Base-by-base conservation (phyloP, 1,140 invertebrate genomes). In the Ips typographus region DNA sequence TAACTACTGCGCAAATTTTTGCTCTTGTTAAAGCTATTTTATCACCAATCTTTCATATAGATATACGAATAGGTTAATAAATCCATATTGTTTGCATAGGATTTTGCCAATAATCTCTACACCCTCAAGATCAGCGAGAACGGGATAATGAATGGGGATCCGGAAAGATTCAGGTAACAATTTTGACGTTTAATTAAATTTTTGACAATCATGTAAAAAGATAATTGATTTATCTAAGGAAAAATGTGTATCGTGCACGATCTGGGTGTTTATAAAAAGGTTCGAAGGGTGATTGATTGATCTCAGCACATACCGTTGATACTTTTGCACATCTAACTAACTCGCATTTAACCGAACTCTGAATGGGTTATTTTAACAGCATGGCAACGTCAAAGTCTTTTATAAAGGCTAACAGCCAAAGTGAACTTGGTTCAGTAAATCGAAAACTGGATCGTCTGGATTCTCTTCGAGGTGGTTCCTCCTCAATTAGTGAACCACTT, bases 341-440 rank as follows among this genome's bases (percentile, higher is more conserved):
- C 22, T 22, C 22, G 22, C 22, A 22, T 22, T 22, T 22, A 22
- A 22, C 22, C 22, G 22, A 22, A 22, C 22, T 22, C 22, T 22
- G 22, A 22, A 22, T 22, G 22, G 22, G 22, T 42, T 58, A 62
- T 68, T 63, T 61, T 67, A 53, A 51, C 55, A 83, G 80, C 68
- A 79, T 82, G 80, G 85, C 87, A 41, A 90, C 90, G n/a, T 94
- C 93, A 0, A 94, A 94, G 78, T 92, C 92, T 1, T 95, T 95
- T 76, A 95, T 95, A 74, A 94, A 94, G 82, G 93, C 91, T 51
- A 95, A 94, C 79, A 95, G 93, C 78, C 88, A 93, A 78, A 88
- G 89, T 36, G 91, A 94, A 74, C 82, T 90, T 37, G 85, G 87
- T 58, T 86, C 85, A 78, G 82, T 79, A 68, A 79, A 78, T 44